Percentiles rank a stretch among this genome's conserved stretches.
Evolutionary conservation across 92 coral and sea anemone species (phyloP).

Genomic region (Pocillopora grandis): DNA sequence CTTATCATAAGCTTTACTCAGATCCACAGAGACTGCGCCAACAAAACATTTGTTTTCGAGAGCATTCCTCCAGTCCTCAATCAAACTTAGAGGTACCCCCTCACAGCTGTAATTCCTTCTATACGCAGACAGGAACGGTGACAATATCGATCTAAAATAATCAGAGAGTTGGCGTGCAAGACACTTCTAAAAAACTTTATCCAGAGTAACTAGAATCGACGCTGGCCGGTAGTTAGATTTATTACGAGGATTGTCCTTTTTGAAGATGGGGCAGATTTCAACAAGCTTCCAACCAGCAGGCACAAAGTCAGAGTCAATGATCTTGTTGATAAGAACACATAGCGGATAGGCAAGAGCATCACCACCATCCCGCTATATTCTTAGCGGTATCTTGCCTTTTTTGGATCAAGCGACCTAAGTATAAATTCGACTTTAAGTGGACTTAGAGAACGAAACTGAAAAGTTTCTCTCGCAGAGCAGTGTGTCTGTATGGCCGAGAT

Average conservation of each 20-base stretch:
- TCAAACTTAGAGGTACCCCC: constrained; percentile 10
- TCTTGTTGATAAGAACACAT: constrained; percentile 8
- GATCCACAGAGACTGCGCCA: constrained; percentile 15
- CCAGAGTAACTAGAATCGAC: no score
- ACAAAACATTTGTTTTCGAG: not conserved
- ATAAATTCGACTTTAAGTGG: constrained; percentile 11
- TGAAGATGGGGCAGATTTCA: not conserved
- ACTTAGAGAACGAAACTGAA: not conserved
- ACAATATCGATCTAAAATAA: not conserved
- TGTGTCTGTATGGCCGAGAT: constrained; percentile 24
- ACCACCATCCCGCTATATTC: constrained; percentile 28
- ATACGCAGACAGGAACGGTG: constrained; percentile 2
- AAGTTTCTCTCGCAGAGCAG: not conserved
- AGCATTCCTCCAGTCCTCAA: constrained; percentile 9
- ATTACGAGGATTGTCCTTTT: no score
- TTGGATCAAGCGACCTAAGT: constrained; percentile 30
- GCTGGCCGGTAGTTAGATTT: no score
- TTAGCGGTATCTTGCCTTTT: constrained; percentile 32
- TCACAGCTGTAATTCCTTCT: constrained; percentile 2
- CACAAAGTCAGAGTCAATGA: constrained; percentile 21
- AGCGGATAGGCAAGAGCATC: constrained; percentile 10
- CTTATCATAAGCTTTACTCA: constrained; percentile 25
- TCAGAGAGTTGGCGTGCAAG: constrained; percentile 14
- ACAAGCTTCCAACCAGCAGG: constrained; percentile 30
- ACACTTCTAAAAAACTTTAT: not conserved